Evolutionary conservation across 2,888 invertebrate genomes (phyloP).

Genomic region (Quadriops clusia): DNA sequence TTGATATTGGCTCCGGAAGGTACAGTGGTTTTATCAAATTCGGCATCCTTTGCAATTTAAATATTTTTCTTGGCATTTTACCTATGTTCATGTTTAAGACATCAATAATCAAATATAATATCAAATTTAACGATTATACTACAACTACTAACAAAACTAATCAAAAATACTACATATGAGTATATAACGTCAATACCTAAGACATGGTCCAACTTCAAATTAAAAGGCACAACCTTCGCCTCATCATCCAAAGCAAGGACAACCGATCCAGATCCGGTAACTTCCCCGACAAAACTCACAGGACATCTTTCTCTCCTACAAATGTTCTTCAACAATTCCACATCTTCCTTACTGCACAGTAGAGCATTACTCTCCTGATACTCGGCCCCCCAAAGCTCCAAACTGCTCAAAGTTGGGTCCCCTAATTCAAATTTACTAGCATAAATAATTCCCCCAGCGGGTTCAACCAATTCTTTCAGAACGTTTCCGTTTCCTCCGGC

Average conservation of each 20-base stretch:
- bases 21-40: constrained; percentile 24
- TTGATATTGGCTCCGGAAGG: constrained; percentile 44
- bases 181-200: no score
- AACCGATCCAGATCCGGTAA: constrained; percentile 73
- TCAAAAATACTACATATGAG: no score
- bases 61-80: constrained; percentile 69
- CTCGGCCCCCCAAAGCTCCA: constrained; percentile 97
- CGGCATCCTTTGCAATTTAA: constrained; percentile 32
- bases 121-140: no score
- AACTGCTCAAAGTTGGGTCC: constrained; percentile 83
- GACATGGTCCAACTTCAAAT: constrained; percentile 79
- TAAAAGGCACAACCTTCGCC: constrained; percentile 57
- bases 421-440: constrained; percentile 80
- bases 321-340: constrained; percentile 52
- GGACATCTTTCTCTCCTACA: constrained; percentile 84
- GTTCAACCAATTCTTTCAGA: constrained; percentile 91
- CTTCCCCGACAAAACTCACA: constrained; percentile 83
- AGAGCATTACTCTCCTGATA: constrained; percentile 94
- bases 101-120: no score
- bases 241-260: constrained; percentile 54
- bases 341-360: constrained; percentile 59
- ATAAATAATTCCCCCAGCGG: constrained; percentile 84
- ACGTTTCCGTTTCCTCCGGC: constrained; percentile 99
- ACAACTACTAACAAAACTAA: no score
- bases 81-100: no score